Conservation (phyloP, 2,113 vertebrate species). For the Planiliza haematocheilus region DNA sequence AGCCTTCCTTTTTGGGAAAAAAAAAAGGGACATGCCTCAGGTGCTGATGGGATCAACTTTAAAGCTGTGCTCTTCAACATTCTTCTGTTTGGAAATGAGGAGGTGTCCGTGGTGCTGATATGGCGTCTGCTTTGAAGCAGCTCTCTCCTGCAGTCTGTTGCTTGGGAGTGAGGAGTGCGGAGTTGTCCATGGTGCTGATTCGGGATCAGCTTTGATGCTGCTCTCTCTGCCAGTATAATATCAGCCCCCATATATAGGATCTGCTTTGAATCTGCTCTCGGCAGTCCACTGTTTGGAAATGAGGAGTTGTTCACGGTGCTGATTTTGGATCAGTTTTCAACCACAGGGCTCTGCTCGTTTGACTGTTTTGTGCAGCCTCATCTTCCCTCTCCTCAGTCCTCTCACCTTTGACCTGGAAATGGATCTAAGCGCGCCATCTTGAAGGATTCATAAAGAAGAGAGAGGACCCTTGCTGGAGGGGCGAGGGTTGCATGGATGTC, state of each 20-base stretch:
- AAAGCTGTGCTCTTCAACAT: conserved; percentile 11
- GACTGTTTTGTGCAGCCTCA: too few relatives aligned
- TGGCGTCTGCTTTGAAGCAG: conserved; percentile 4
- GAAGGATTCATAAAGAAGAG: too few relatives aligned
- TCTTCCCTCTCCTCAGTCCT: too few relatives aligned
- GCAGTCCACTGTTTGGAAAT: not conserved
- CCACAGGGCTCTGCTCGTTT: not conserved
- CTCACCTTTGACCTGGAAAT: too few relatives aligned
- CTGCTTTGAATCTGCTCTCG: not conserved
- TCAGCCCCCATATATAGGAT: not conserved
- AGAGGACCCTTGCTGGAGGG: too few relatives aligned
- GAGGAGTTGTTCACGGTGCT: not conserved
- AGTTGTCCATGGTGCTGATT: conserved; percentile 28
- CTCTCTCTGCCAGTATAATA: not conserved
- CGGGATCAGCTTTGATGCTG: conserved; percentile 15
- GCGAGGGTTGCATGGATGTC: too few relatives aligned
- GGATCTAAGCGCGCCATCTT: too few relatives aligned
- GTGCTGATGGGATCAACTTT: conserved; percentile 40
- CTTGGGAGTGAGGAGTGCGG: conserved; percentile 9
- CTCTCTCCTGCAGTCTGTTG: not conserved
- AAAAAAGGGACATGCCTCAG: conserved; percentile 19
- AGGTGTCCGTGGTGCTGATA: conserved; percentile 37
- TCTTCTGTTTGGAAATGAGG: conserved; percentile 17
- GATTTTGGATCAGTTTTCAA: conserved; percentile 8
- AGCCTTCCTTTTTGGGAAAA: conserved; percentile 12